Evolutionary conservation across 30 jellyfish, hydroid and myxozoan species (phyloP), one percentile per base, ranked within the genome.

Genomic region (Morbakka virulenta): DNA sequence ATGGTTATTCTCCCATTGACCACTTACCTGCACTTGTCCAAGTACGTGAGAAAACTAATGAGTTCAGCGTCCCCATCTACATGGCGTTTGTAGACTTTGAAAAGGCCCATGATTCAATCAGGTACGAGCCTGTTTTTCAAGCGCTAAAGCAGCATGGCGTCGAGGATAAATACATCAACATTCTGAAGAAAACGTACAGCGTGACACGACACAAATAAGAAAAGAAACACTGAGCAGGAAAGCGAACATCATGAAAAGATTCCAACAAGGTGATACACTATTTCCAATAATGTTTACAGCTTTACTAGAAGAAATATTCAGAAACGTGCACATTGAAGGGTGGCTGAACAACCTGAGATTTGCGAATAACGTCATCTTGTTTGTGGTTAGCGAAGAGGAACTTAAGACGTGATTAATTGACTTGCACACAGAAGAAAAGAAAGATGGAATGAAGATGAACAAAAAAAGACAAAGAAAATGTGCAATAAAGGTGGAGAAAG

Each of bases 1-100:
- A 49, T 48, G 85, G 64, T 52, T 50, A 52, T 11, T 52, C 63
- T 31, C 50, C 85, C 85, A 52, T 31, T 26, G 85, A 48, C 85
- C 80, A 73, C 22, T 61, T 73, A 30, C 85, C 50, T 17, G 28
- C 85, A 26, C 62, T 73, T 3, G 30, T 31, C 6, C 85, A 73
- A 73, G 28, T 73, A 73, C 75, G 50, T 2, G 85, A 48, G 62
- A 48, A 73, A 22, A 73, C 85, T 75, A 73, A 48, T 50, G 77
- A 73, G 85, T 73, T 48, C 49, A 50, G 29, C 20, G 52, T 73
- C 20, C 85, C 85, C 20, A 26, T 50, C 80, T 34, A 73, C 62
- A 52, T 48, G 75, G 62, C 85, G n/a, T 73, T 73, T 73, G 85
- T 73, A 28, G 85, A 73, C 85, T 73, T 48, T 32, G 85, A 73